phyloP scores from a whole-genome alignment of 2,888 invertebrate species.

The Papilio protenor region DNA sequence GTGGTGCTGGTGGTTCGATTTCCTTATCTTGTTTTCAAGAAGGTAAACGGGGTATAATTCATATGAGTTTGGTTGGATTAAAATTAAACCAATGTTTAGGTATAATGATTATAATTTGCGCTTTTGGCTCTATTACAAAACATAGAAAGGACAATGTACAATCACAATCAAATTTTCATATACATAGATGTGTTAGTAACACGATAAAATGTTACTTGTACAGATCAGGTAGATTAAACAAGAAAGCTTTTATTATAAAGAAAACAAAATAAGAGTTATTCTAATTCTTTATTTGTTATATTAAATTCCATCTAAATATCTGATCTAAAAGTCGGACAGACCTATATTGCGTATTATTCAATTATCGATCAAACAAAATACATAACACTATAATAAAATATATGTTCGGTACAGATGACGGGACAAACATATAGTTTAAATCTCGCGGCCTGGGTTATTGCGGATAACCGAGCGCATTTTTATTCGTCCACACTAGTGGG shows the following conservation, averaged over 20 bases:
- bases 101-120: constrained; percentile 26
- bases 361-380: background rate
- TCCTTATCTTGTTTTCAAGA: too few relatives aligned
- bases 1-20: too few relatives aligned
- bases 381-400: background rate
- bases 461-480: too few relatives aligned
- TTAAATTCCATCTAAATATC: background rate
- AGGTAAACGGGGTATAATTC: too few relatives aligned
- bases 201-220: background rate
- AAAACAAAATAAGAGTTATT: background rate
- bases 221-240: background rate
- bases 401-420: too few relatives aligned
- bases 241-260: background rate
- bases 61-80: background rate
- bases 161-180: background rate
- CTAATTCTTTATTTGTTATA: background rate
- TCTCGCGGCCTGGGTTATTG: too few relatives aligned
- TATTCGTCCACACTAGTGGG: too few relatives aligned
- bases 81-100: constrained; percentile 12
- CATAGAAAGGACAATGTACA: constrained; percentile 22
- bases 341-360: background rate
- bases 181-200: background rate
- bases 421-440: too few relatives aligned
- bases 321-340: too few relatives aligned
- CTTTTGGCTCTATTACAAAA: constrained; percentile 32